Conservation (phyloP, 1,140 invertebrate genomes). For the Caenorhabditis remanei region DNA sequence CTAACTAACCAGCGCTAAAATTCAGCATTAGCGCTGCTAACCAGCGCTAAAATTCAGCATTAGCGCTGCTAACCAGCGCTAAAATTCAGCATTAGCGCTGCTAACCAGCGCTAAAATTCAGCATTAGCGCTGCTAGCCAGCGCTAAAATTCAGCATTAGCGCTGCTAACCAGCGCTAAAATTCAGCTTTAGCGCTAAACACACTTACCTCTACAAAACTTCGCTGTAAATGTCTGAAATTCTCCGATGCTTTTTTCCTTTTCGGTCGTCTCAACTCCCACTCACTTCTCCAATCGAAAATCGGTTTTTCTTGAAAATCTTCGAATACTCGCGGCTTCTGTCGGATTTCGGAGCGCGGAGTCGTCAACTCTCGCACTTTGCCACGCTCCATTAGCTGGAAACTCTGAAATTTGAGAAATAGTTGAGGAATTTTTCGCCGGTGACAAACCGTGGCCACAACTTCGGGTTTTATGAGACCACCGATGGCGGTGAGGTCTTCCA, state of each 20-base stretch:
- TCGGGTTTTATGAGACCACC: slow-evolving; percentile 1
- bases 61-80: too few relatives aligned
- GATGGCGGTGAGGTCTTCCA: not conserved
- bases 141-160: not conserved
- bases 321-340: not conserved
- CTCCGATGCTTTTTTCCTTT: not conserved
- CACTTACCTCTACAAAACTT: slow-evolving; percentile 3
- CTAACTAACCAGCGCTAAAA: too few relatives aligned
- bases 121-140: too few relatives aligned
- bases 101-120: not conserved
- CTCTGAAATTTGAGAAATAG: not conserved
- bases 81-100: not conserved
- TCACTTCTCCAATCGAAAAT: slow-evolving; percentile 43
- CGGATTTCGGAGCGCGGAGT: not conserved
- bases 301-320: slow-evolving; percentile 26
- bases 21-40: not conserved
- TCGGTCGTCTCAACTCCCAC: not conserved
- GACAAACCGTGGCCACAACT: not conserved
- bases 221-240: not conserved
- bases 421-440: too few relatives aligned
- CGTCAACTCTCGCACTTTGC: slow-evolving; percentile 33
- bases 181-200: too few relatives aligned
- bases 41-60: too few relatives aligned
- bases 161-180: not conserved
- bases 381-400: slow-evolving; percentile 17